Conservation (phyloP, 2,888 invertebrate species). For the Heliconius ismenius region DNA sequence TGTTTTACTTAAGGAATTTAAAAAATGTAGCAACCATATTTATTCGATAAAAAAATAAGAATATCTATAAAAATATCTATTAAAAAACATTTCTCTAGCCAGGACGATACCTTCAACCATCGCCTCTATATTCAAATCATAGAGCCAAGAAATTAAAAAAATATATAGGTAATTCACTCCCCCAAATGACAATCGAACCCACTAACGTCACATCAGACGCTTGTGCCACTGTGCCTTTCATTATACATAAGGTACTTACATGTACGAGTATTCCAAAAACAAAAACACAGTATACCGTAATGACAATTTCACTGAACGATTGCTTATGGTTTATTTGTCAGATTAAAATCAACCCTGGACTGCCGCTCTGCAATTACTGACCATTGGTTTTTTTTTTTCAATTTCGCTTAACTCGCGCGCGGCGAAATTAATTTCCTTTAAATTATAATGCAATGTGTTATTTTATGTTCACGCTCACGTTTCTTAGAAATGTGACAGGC, state of each 20-base stretch:
- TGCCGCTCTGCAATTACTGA: slow-evolving; percentile 34
- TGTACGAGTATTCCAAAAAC: background rate
- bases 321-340: slow-evolving; percentile 53
- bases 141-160: no score
- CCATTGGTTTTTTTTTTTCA: slow-evolving; percentile 53
- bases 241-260: background rate
- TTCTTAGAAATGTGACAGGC: slow-evolving; percentile 34
- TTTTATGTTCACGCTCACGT: slow-evolving; percentile 36
- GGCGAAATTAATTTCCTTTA: slow-evolving; percentile 43
- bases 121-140: no score
- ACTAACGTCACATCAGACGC: no score
- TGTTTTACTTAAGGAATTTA: no score
- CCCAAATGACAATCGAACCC: no score
- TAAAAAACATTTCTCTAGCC: no score
- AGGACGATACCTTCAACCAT: no score
- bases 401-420: slow-evolving; percentile 55
- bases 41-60: no score
- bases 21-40: no score
- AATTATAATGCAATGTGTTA: slow-evolving; percentile 43
- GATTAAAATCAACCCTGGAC: slow-evolving; percentile 57
- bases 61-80: no score
- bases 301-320: slow-evolving; percentile 52
- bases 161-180: no score
- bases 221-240: no score
- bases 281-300: slow-evolving; percentile 27